Percentiles rank a stretch among this genome's conserved stretches.
Evolutionary conservation across 2,888 invertebrate genomes (phyloP).

Genomic region (Aleiodes leptofemur): DNA sequence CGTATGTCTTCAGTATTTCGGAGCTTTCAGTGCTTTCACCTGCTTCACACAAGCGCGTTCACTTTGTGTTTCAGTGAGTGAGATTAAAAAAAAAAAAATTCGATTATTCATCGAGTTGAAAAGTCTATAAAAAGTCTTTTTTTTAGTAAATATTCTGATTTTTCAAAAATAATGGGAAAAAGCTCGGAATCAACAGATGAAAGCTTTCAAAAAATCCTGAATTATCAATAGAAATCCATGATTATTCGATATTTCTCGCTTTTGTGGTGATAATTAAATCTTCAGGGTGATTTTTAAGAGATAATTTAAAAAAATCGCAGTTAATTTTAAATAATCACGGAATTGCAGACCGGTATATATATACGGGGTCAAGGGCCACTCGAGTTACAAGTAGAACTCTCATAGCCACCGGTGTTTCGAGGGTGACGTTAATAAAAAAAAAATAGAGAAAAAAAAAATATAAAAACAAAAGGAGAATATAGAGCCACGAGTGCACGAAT

Average conservation of each 20-base stretch:
- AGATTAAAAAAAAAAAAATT: background rate
- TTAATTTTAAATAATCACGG: background rate
- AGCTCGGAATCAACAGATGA: too few relatives aligned
- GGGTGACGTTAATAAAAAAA: conserved; percentile 32
- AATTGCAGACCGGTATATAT: background rate
- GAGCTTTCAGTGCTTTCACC: conserved; percentile 26
- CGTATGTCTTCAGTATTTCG: conserved; percentile 6
- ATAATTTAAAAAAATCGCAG: background rate
- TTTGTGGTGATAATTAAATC: background rate
- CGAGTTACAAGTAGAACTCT: conserved; percentile 19
- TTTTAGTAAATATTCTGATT: too few relatives aligned
- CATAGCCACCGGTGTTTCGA: conserved; percentile 10
- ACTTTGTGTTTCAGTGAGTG: background rate
- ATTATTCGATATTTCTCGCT: too few relatives aligned
- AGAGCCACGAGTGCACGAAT: background rate
- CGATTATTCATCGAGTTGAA: background rate
- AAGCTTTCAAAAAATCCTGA: too few relatives aligned
- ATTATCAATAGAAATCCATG: too few relatives aligned
- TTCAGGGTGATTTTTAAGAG: background rate
- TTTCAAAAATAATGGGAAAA: too few relatives aligned
- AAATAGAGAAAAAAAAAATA: background rate
- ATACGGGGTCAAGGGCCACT: conserved; percentile 31
- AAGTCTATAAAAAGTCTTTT: too few relatives aligned
- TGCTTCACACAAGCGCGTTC: background rate
- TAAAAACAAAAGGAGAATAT: background rate